phyloP scores from a whole-genome alignment of 2,888 invertebrate genomes.

The Elegia similella region DNA sequence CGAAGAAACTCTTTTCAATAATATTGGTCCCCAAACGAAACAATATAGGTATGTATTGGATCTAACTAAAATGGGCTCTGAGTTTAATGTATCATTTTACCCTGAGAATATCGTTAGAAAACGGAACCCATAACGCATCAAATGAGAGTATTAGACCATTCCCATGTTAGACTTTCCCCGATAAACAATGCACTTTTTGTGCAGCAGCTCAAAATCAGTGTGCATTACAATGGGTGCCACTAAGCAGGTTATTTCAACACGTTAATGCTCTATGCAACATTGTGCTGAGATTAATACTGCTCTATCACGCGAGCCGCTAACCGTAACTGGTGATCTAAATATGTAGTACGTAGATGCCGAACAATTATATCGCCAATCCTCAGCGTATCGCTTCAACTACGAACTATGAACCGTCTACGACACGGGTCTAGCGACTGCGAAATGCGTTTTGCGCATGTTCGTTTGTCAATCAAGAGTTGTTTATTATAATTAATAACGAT shows the following conservation, averaged over 20 bases:
- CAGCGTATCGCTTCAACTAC: too few species aligned
- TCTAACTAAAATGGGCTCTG: too few species aligned
- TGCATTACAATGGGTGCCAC: constrained; percentile 25
- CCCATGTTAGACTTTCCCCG: not conserved
- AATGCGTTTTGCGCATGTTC: too few species aligned
- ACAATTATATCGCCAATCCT: not conserved
- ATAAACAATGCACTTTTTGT: constrained; percentile 12
- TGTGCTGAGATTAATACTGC: constrained; percentile 33
- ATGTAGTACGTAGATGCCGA: not conserved
- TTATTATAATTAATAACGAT: too few species aligned
- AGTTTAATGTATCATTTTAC: not conserved
- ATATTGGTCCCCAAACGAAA: too few species aligned
- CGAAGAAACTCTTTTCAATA: too few species aligned
- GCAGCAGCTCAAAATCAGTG: constrained; percentile 7
- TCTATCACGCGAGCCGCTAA: constrained; percentile 33
- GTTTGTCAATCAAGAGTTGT: too few species aligned
- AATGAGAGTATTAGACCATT: constrained; percentile 11
- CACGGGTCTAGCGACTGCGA: too few species aligned
- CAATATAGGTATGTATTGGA: too few species aligned
- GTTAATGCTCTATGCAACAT: constrained; percentile 30
- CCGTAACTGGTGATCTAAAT: constrained; percentile 22
- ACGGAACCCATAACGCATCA: not conserved
- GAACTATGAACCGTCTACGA: too few species aligned
- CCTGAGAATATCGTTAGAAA: not conserved
- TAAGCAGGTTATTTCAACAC: constrained; percentile 34